Evolutionary conservation across 30 jellyfish, hydroid and myxozoan species (phyloP), one percentile per base, ranked within the genome.

Genomic region (Aurelia sp.): DNA sequence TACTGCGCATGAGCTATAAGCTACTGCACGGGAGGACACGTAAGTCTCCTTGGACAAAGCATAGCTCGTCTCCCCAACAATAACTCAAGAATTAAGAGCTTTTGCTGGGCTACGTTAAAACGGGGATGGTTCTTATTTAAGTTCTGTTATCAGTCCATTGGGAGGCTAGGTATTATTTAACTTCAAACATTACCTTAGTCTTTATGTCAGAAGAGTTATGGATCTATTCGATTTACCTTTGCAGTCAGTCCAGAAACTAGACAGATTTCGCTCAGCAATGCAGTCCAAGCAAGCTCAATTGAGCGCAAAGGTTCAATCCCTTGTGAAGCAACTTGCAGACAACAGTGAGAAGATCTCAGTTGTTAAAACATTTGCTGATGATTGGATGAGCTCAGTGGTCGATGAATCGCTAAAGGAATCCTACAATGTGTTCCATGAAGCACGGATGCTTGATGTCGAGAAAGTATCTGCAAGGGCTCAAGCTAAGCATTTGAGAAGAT

Each of bases 401-500:
- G 91, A 86, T 44, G 62, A 73, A 22, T 60, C 88, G 16, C 63
- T 92, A 52, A 86, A 81, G 33, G 86, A 62, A 57, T 93, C 68
- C 13, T 74, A 79, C 20, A 68, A 51, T 20, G 83, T 78, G 52
- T 79, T 92, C 66, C 92, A 81, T 48, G 98, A 92, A 44, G 86
- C 91, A 9, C 88, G 91, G 1, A 64, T 72, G 47, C 47, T 69
- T 4, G 93, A 84, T 17, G 85, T 86, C 6, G 96, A 92, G 27
- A 92, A 86, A 52, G 84, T 92, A 33, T 70, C 96, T 10, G 93
- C 86, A 33, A 81, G 79, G 51, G 88, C 91, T 21, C 94, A 92
- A 57, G 66, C 77, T 75, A 81, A 87, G 71, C 96, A 92, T 66
- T 59, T 75, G 78, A 71, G 85, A 41, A 52, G 91, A 65, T 86